Base-by-base conservation (phyloP, 2,113 vertebrate genomes). In the Candoia aspera region DNA sequence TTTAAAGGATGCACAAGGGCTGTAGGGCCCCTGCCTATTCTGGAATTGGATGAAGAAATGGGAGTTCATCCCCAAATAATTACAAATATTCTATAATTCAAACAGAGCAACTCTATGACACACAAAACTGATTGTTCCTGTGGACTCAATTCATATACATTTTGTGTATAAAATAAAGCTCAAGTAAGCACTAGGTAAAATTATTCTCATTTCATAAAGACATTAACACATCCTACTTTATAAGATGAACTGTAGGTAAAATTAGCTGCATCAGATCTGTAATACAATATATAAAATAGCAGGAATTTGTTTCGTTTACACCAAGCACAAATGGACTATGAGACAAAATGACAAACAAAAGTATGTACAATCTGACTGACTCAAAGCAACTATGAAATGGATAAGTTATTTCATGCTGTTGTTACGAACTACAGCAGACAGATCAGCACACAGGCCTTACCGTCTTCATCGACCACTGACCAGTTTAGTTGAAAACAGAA, bases 381-480 rank as follows among this genome's bases (percentile, higher is more conserved):
- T 96, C 90, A 94, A 96, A 95, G 95, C 94, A 96, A 96, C 94
- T 96, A 96, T 95, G 96, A 86, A 88, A 97, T 96, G 96, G 95
- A 93, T 57, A 96, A 89, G 94, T 95, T 95, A 96, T 55, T 97
- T 96, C 97, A 98, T 97, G 96, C 96, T 97, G 94, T 95, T 94
- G 93, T 87, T 96, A 96, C 89, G 93, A 95, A 96, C 95, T 96
- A 98, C 96, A 98, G 96, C 95, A 97, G 97, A 97, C 94, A 98
- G 95, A 98, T 96, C 96, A 97, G 97, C 97, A 97, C 97, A 97
- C 93, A 94, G 96, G 96, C 99, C 91, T 99, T 98, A 99, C 99
- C 99, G 98, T 98, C 98, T 98, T 99, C 95, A 98, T 95, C 95
- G 98, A 99, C 99, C 99, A 99, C 99, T 99, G 98, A 97, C 97